Conservation (phyloP, 1,140 invertebrate genomes). For the Brachionus paranguensis region DNA sequence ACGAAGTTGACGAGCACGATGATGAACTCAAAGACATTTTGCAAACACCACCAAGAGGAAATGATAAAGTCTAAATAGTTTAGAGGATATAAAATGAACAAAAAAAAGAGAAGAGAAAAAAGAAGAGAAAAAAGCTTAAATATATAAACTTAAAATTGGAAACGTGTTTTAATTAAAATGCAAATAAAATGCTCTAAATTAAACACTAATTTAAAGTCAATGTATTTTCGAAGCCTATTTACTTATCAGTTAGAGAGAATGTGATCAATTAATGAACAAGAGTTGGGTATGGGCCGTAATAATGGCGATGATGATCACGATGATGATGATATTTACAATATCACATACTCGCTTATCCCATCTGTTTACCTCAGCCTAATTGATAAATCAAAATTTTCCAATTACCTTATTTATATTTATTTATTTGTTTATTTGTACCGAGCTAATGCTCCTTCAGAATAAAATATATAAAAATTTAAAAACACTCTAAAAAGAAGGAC, state of each 20-base stretch:
- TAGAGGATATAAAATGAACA: not conserved
- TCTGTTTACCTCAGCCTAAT: not conserved
- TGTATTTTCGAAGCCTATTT: not conserved
- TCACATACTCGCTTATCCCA: not conserved
- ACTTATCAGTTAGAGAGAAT: not conserved
- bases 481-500: too few relatives aligned
- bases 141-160: not conserved
- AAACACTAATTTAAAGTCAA: conserved; percentile 32
- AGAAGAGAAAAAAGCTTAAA: not conserved
- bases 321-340: conserved; percentile 14
- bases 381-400: not conserved
- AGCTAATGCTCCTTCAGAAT: too few relatives aligned
- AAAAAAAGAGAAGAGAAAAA: not conserved
- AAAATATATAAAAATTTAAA: too few relatives aligned
- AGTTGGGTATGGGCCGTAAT: not conserved
- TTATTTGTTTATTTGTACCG: too few relatives aligned
- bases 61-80: not conserved
- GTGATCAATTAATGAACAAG: not conserved
- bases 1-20: conserved; percentile 17
- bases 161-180: conserved; percentile 32
- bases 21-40: conserved; percentile 16
- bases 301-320: not conserved
- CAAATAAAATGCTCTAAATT: not conserved
- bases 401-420: too few relatives aligned
- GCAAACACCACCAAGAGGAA: not conserved